These are phyloP conservation scores for Drosophila sproati DNA, from an alignment of 1,140 invertebrate genomes.

Conservation along the genomic window DNA sequence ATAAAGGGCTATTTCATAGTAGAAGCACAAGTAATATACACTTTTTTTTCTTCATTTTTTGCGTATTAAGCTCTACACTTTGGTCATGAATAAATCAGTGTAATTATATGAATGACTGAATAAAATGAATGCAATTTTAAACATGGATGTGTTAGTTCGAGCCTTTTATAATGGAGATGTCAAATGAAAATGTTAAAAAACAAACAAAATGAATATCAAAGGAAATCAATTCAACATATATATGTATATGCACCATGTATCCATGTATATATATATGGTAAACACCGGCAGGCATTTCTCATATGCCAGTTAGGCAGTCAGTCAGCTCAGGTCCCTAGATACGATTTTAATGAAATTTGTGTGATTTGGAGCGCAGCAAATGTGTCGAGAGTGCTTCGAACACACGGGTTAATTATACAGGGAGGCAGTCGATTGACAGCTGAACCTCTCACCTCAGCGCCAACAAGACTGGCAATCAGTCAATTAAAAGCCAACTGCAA, in stretches of 20 bases:
- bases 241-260: background rate
- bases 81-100: slow-evolving; percentile 71
- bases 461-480: slow-evolving; percentile 54
- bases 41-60: background rate
- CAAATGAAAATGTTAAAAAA: slow-evolving; percentile 50
- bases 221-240: slow-evolving; percentile 15
- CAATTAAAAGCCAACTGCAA: slow-evolving; percentile 70
- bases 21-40: background rate
- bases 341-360: slow-evolving; percentile 78
- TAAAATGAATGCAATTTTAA: slow-evolving; percentile 3
- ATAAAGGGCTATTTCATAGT: no score
- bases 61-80: slow-evolving; percentile 29
- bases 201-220: slow-evolving; percentile 18
- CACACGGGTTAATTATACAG: background rate
- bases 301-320: slow-evolving; percentile 11
- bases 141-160: background rate
- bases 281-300: background rate
- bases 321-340: slow-evolving; percentile 36
- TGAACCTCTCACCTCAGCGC: slow-evolving; percentile 45
- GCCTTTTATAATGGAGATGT: slow-evolving; percentile 25
- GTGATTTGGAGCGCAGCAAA: slow-evolving; percentile 75
- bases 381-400: slow-evolving; percentile 18
- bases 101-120: slow-evolving; percentile 50
- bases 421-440: slow-evolving; percentile 46
- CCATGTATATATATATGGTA: slow-evolving; percentile 1